Evolutionary conservation across 2,888 invertebrate species (phyloP).

Genomic region (Orthosia gothica): DNA sequence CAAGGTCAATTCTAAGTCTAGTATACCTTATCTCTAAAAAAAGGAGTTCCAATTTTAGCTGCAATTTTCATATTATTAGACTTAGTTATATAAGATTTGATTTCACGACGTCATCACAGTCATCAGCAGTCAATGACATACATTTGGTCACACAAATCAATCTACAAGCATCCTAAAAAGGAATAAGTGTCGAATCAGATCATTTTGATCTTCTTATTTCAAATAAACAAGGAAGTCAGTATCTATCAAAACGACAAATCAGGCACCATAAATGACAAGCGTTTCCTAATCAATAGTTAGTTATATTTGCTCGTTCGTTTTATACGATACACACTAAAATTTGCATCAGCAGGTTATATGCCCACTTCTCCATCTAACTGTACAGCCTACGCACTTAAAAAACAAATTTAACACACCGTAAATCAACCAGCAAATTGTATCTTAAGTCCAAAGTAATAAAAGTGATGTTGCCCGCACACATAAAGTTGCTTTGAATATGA

Average conservation of each 20-base stretch:
- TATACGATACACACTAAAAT: slow-evolving; percentile 54
- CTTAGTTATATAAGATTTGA: neutral
- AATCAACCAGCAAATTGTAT: slow-evolving; percentile 67
- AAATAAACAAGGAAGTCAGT: slow-evolving; percentile 16
- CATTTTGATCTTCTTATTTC: neutral
- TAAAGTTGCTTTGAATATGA: slow-evolving; percentile 80
- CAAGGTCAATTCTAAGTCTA: no score
- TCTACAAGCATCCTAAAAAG: neutral
- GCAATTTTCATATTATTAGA: no score
- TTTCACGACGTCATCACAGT: neutral
- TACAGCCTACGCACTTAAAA: slow-evolving; percentile 76
- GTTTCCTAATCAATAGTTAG: slow-evolving; percentile 42
- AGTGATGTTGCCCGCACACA: slow-evolving; percentile 59
- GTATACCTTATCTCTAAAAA: neutral
- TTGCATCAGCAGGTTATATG: slow-evolving; percentile 74
- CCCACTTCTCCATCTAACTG: slow-evolving; percentile 77
- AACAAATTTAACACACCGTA: slow-evolving; percentile 66
- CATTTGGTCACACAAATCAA: neutral
- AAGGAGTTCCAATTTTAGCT: neutral
- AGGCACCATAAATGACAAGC: slow-evolving; percentile 33
- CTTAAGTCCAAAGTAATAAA: slow-evolving; percentile 69
- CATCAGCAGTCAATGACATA: neutral
- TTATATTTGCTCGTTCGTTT: slow-evolving; percentile 47
- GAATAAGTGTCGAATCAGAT: neutral
- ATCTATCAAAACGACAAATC: slow-evolving; percentile 28